Evolutionary conservation across 2,888 invertebrate species (phyloP).

Genomic region (Auanema freiburgensis): DNA sequence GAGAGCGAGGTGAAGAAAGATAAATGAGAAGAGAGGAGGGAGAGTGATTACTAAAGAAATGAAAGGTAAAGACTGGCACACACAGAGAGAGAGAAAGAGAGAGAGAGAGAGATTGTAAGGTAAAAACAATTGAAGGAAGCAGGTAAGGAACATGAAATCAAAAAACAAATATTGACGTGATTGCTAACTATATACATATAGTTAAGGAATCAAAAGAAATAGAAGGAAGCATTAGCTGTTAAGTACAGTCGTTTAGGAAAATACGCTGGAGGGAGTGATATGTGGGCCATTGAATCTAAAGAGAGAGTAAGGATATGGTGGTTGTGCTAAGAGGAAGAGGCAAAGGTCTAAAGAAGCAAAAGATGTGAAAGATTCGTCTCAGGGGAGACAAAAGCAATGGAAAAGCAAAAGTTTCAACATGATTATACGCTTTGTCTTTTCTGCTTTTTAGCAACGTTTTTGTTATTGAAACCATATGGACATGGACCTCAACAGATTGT

Average conservation of each 20-base stretch:
- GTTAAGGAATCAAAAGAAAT: not conserved
- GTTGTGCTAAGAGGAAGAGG: not conserved
- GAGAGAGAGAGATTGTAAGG: not conserved
- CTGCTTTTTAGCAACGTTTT: too few relatives aligned
- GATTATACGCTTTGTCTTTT: too few relatives aligned
- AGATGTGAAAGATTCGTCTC: too few relatives aligned
- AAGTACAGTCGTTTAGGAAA: constrained; percentile 6
- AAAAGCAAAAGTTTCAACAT: too few relatives aligned
- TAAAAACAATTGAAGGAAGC: not conserved
- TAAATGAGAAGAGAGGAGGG: not conserved
- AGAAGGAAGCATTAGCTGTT: constrained; percentile 1
- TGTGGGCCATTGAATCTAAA: not conserved
- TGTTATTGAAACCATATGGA: too few relatives aligned
- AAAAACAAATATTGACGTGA: not conserved
- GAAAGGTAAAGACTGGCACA: not conserved
- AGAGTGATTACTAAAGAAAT: not conserved
- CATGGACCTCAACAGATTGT: too few relatives aligned
- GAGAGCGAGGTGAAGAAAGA: not conserved
- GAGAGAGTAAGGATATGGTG: not conserved
- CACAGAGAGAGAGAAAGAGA: not conserved
- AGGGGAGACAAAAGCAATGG: too few relatives aligned
- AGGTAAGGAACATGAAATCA: constrained; percentile 1
- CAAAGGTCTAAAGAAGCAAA: not conserved
- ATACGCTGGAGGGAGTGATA: not conserved
- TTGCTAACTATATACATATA: not conserved